A percentile compares a stretch with the other conserved stretches of the same genome.
Conservation (phyloP, 2,888 invertebrate species). For the Papilio gigon region DNA sequence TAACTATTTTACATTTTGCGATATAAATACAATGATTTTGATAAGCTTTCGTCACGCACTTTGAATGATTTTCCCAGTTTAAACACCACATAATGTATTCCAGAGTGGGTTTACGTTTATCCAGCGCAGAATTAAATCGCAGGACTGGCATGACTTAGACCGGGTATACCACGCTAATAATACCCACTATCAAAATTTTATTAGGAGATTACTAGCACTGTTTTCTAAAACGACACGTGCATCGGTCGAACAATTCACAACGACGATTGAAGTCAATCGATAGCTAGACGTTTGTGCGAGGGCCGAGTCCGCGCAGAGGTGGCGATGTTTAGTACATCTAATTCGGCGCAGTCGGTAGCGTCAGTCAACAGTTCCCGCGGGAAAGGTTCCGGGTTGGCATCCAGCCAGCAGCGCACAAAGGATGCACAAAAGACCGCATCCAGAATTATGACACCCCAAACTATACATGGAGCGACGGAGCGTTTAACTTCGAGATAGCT, state of each 20-base stretch:
- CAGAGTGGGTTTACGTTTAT: too few species aligned
- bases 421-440: conserved; percentile 60
- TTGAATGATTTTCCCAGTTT: too few species aligned
- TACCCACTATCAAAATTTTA: not conserved
- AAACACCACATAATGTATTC: too few species aligned
- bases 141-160: too few species aligned
- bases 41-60: too few species aligned
- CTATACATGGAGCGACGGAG: conserved; percentile 25
- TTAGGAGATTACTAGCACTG: not conserved
- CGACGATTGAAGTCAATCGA: conserved; percentile 8
- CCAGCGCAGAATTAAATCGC: too few species aligned
- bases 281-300: conserved; percentile 1
- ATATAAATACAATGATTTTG: too few species aligned
- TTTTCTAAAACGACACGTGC: not conserved
- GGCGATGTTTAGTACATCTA: conserved; percentile 40
- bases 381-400: conserved; percentile 70
- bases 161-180: too few species aligned
- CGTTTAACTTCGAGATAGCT: not conserved
- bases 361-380: conserved; percentile 44
- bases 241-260: not conserved
- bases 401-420: conserved; percentile 68
- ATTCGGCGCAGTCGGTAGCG: conserved; percentile 42
- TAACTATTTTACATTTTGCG: too few species aligned
- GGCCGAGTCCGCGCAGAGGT: not conserved
- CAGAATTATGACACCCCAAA: conserved; percentile 56